These are phyloP conservation scores for Belgica antarctica DNA, from an alignment of 2,888 invertebrate species.

Conservation along the genomic window DNA sequence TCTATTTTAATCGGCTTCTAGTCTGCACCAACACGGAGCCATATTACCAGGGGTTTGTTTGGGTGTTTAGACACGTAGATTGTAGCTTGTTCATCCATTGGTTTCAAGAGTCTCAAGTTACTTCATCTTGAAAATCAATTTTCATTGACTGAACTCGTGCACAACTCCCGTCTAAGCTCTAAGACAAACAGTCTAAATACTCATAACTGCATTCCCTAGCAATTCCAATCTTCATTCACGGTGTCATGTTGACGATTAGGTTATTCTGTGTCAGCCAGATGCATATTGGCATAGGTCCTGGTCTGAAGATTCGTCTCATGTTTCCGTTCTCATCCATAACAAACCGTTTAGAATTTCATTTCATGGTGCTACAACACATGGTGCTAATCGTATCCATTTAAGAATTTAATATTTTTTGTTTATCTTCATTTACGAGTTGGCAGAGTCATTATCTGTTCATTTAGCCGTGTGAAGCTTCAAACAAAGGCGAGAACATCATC, in stretches of 20 bases:
- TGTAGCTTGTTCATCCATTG: too few relatives aligned
- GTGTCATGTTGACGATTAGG: too few relatives aligned
- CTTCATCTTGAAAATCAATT: too few relatives aligned
- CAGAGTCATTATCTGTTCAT: neutral
- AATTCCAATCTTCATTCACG: neutral
- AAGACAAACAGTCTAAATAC: neutral
- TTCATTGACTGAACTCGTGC: too few relatives aligned
- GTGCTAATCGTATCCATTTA: neutral
- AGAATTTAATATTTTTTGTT: neutral
- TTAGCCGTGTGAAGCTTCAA: neutral
- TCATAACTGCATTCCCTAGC: too few relatives aligned
- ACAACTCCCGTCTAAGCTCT: too few relatives aligned
- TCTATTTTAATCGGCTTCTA: neutral
- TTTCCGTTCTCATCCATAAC: neutral
- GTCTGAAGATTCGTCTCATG: neutral
- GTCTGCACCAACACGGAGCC: neutral
- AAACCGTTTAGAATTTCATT: constrained; percentile 9
- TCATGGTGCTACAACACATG: constrained; percentile 6
- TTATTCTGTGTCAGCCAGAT: too few relatives aligned
- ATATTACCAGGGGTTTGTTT: too few relatives aligned
- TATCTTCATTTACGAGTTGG: neutral
- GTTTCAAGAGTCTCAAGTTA: too few relatives aligned
- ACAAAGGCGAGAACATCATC: too few relatives aligned
- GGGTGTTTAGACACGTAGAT: too few relatives aligned
- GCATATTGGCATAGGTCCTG: neutral